phyloP scores from a whole-genome alignment of 2,113 vertebrate genomes.

The Xenopus laevis region DNA sequence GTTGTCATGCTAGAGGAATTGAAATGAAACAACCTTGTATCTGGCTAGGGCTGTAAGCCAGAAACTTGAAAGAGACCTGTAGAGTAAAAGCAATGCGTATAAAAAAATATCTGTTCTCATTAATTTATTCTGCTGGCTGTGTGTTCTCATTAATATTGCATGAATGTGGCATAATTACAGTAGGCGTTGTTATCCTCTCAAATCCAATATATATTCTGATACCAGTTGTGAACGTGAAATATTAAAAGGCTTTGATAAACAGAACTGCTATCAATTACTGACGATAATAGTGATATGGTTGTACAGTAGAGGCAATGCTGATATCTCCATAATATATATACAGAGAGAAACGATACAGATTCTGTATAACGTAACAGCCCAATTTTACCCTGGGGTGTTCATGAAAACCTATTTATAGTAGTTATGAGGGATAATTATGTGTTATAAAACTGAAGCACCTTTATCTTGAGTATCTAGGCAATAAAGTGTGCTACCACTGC shows the following conservation, averaged over 20 bases:
- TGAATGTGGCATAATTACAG: constrained; percentile 73
- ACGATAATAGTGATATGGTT: no score
- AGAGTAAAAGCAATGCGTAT: constrained; percentile 55
- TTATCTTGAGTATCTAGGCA: background rate
- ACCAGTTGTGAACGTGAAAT: constrained; percentile 24
- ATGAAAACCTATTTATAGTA: no score
- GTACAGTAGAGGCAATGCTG: no score
- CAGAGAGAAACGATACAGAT: no score
- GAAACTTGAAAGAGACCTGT: constrained; percentile 62
- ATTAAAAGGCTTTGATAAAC: background rate
- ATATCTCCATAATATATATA: no score
- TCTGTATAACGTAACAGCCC: no score
- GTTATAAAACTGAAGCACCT: background rate
- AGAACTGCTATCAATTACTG: no score
- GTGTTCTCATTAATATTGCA: constrained; percentile 77
- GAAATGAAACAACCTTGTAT: constrained; percentile 56
- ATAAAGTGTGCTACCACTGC: background rate
- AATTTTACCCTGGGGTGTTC: no score
- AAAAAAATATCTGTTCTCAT: constrained; percentile 62
- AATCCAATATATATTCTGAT: constrained; percentile 46
- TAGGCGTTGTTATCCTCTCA: constrained; percentile 63
- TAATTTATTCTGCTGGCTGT: constrained; percentile 73
- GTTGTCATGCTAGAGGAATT: constrained; percentile 48
- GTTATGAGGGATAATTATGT: no score
- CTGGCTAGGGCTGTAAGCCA: constrained; percentile 52